Evolutionary conservation across 2,888 invertebrate genomes (phyloP), one percentile per base, ranked within the genome.

Genomic region (Brenthis hecate): DNA sequence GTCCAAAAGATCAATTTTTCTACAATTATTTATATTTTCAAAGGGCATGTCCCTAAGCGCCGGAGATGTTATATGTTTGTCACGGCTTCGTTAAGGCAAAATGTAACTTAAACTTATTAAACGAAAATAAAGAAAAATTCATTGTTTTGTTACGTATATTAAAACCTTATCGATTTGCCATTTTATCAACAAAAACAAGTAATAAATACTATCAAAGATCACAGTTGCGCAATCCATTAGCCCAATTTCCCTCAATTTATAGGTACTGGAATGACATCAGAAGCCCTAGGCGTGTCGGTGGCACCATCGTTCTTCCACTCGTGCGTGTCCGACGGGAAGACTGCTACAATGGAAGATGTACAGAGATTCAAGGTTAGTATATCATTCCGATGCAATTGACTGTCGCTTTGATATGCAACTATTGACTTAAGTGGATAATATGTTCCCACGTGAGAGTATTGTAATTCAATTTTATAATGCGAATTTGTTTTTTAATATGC

Each of bases 231-330:
- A 48, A 63, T 54, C 43, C 14, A 55, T 23, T 28, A 32, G 16
- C 48, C 19, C n/a, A 28, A 48, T 69, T 70, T 65, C 51, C 43
- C 53, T 55, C 65, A 54, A 71, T 77, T 82, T 81, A 54, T 82
- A 92, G 95, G 96, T 80, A 98, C 98, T 66, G 97, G 98, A 78
- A 98, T 98, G 98, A 97, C 97, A 77, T 97, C 98, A 78, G 98
- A 98, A 92, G 98, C 98, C 55, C 94, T 99, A 76, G 98, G 98
- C 74, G 98, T 99, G 80, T 98, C 98, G 54, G 98, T 98, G 61
- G 98, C 98, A 65, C 98, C 98, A 28, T 98, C 98, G 78, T 98
- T 99, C 90, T 98, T 99, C 93, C 98, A 98, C 91, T 97, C 97
- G 77, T 98, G 98, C 93, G 98, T 98, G 81, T 97, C 97, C 81